A percentile compares a stretch with the other conserved stretches of the same genome.
Evolutionary conservation across 2,797 vertebrate genomes (phyloP).

Genomic region (Xiphophorus birchmanni): DNA sequence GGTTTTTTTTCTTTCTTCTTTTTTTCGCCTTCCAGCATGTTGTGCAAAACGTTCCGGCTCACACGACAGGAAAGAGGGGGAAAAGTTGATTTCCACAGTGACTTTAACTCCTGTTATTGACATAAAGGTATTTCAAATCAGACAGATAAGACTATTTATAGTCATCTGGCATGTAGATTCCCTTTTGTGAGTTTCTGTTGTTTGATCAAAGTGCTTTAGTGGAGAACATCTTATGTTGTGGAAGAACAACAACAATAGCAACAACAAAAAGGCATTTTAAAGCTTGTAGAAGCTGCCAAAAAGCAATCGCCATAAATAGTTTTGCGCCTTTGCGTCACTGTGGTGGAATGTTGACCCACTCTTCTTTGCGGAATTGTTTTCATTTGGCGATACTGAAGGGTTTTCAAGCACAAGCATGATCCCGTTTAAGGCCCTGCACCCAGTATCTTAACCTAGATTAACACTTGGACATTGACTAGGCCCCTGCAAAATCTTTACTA

Average conservation of each 20-base stretch:
- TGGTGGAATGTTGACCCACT: not conserved
- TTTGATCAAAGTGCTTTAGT: not conserved
- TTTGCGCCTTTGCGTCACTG: not conserved
- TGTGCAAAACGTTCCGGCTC: constrained; percentile 28
- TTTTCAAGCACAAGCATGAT: not conserved
- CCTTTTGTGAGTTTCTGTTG: not conserved
- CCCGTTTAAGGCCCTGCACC: not conserved
- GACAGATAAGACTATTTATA: not conserved
- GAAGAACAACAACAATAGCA: not conserved
- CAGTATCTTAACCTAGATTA: not conserved
- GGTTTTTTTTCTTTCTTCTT: not conserved
- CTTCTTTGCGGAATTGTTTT: not conserved
- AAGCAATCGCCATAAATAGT: not conserved
- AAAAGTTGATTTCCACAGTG: not conserved
- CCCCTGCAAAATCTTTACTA: not conserved
- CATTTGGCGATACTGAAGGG: not conserved
- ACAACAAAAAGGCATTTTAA: not conserved
- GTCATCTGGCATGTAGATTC: not conserved
- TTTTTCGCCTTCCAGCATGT: constrained; percentile 8
- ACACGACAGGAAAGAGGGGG: constrained; percentile 7
- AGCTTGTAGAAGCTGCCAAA: not conserved
- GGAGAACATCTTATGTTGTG: not conserved
- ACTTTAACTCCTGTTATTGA: not conserved
- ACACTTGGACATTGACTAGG: not conserved
- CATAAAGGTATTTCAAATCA: not conserved